Percentiles rank a stretch among this genome's conserved stretches.
Evolutionary conservation across 2,888 invertebrate species (phyloP).

Genomic region (Deilephila elpenor): DNA sequence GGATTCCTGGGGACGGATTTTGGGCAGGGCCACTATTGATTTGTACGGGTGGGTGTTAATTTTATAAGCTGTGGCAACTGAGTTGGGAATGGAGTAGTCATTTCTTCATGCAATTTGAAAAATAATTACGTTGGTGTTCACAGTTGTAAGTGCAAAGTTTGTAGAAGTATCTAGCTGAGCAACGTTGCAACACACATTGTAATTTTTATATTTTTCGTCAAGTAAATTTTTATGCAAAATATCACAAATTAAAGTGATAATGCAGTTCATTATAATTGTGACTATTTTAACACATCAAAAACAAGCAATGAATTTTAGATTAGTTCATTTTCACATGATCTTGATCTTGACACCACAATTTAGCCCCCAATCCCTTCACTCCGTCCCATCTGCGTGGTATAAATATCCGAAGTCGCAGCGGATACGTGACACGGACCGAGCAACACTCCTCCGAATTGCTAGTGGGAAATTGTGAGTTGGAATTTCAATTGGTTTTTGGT

Average conservation of each 20-base stretch:
- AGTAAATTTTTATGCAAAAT: too few relatives aligned
- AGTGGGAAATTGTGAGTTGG: conserved; percentile 66
- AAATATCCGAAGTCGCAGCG: conserved; percentile 40
- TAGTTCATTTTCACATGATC: too few relatives aligned
- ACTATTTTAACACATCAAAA: too few relatives aligned
- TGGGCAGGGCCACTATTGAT: background rate
- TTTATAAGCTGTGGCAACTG: background rate
- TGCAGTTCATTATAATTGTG: too few relatives aligned
- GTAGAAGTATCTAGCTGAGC: too few relatives aligned
- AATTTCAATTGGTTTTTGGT: conserved; percentile 70
- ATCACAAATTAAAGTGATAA: too few relatives aligned
- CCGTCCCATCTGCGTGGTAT: conserved; percentile 34
- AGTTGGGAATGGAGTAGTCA: too few relatives aligned
- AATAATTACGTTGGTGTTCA: background rate
- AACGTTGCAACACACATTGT: too few relatives aligned
- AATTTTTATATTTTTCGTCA: too few relatives aligned
- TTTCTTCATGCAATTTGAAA: too few relatives aligned
- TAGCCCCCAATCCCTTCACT: background rate
- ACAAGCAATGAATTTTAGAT: too few relatives aligned
- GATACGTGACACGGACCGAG: conserved; percentile 56
- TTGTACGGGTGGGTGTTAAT: background rate
- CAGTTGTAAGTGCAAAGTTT: background rate
- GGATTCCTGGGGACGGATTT: conserved; percentile 48
- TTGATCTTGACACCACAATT: background rate
- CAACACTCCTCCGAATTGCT: conserved; percentile 59